Base-by-base conservation (phyloP, 2,113 vertebrate species). In the Atlantisia rogersi region DNA sequence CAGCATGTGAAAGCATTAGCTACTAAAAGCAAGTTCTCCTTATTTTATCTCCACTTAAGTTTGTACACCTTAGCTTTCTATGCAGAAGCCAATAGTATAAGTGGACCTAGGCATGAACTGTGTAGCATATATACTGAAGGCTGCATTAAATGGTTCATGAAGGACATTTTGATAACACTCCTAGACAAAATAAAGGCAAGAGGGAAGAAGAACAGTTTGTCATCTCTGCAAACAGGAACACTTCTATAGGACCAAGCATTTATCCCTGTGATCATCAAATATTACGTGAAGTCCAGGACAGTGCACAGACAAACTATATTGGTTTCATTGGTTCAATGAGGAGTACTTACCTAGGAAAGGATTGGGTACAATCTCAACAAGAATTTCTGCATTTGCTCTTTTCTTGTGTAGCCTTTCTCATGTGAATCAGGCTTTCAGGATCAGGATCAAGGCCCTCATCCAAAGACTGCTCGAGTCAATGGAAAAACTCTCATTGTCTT, bases 401-500 rank as follows among this genome's bases (percentile, higher is more conserved):
- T 69, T 53, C 20, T 4, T 42, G 28, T 52, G 39, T n/a, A 92
- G 68, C 52, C 32, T n/a, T 84, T 86, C 64, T 81, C 88, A 58
- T 94, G 92, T 71, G 79, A 93, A 67, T 68, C 59, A 62, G 71
- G 70, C 74, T 67, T 59, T 53, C 69, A 82, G 86, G 88, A 95
- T 63, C 83, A 91, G 75, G n/a, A 94, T 52, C 65, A 65, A 97
- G 90, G 90, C 69, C 86, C 67, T 79, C 76, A 86, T 95, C 92
- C 92, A 94, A 78, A 84, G 76, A 24, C 92, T 95, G 69, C 82
- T 96, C 52, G 1, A 96, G 59, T 95, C 79, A 94, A 62, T 80
- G 90, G 95, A 97, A 96, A 96, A 96, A 77, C 84, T 94, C 90
- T 91, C 92, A 93, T 93, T 96, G 95, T 93, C 92, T 92, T 94